These are phyloP conservation scores for Heliconius cydno DNA, from an alignment of 2,888 invertebrate genomes.

Conservation along the genomic window DNA sequence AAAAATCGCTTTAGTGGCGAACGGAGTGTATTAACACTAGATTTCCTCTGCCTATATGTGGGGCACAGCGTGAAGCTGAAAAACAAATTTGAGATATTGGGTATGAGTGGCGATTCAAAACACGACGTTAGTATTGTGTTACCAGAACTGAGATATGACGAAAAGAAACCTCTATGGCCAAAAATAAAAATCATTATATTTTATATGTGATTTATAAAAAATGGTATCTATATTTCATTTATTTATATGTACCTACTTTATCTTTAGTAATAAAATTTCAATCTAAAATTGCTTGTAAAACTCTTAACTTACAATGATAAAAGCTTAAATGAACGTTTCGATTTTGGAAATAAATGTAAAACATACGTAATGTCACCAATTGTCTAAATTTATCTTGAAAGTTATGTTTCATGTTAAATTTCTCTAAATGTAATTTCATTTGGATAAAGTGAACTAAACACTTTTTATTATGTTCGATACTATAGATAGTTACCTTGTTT, in stretches of 20 bases:
- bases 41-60: too few species aligned
- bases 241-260: slow-evolving; percentile 7
- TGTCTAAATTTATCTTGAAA: slow-evolving; percentile 19
- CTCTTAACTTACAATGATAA: slow-evolving; percentile 27
- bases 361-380: slow-evolving; percentile 6
- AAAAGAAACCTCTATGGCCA: neutral
- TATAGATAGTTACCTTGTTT: too few species aligned
- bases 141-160: neutral
- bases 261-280: slow-evolving; percentile 7
- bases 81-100: neutral
- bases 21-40: too few species aligned
- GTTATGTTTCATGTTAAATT: neutral
- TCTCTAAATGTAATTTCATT: neutral
- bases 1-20: too few species aligned
- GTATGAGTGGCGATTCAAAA: neutral
- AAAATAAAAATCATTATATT: neutral
- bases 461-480: too few species aligned
- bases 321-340: neutral
- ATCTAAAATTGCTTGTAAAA: slow-evolving; percentile 30
- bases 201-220: neutral
- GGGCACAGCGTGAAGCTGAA: too few species aligned
- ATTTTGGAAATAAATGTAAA: slow-evolving; percentile 2
- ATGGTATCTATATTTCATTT: slow-evolving; percentile 14
- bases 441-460: neutral
- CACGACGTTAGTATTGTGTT: neutral